Evolutionary conservation across 35 echinoderm and acorn worm genomes (phyloP), one percentile per base, ranked within the genome.

Genomic region (Apostichopus californicus): DNA sequence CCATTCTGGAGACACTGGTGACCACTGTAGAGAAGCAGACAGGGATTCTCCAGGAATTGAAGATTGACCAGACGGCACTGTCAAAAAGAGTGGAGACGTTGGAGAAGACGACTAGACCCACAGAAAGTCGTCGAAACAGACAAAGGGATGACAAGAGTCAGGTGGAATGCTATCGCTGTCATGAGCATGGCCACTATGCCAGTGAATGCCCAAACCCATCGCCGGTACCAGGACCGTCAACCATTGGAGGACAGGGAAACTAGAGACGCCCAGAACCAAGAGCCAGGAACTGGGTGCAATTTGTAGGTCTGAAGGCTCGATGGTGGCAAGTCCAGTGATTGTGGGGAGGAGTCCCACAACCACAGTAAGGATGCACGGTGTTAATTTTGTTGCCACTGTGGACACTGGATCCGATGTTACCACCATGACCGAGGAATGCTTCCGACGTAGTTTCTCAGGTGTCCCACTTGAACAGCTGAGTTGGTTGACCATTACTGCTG

Each of bases 401-500:
- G 90, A 92, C 58, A 82, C 90, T 22, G 90, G 77, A 54, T 18
- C 90, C 22, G 21, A 82, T 20, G 77, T 92, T 5, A 81, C 78
- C 0, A 82, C 57, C 13, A 66, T 92, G 12, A 81, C 20, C 9
- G 77, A 82, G 54, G 54, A 64, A 59, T 92, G 59, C 57, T 92
- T 63, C 56, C 46, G 17, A 9, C 20, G 0, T 1, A 15, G 28
- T 21, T 92, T 82, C 18, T 9, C 57, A 13, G 23, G 5, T 60
- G 57, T 60, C 18, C 14, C 21, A 14, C 10, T 81, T 9, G 81
- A 21, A 21, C 34, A 55, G 5, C 21, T 80, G 10, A 23, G 77
- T 21, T 92, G 77, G 90, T 14, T 92, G 56, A 5, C 2, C 52
- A 92, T 92, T 15, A 61, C 26, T 57, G 73, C 90, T 12, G 77